Percentiles rank a stretch among this genome's conserved stretches.
phyloP scores from a whole-genome alignment of 1,140 invertebrate genomes.

The Hormaphis cornu region DNA sequence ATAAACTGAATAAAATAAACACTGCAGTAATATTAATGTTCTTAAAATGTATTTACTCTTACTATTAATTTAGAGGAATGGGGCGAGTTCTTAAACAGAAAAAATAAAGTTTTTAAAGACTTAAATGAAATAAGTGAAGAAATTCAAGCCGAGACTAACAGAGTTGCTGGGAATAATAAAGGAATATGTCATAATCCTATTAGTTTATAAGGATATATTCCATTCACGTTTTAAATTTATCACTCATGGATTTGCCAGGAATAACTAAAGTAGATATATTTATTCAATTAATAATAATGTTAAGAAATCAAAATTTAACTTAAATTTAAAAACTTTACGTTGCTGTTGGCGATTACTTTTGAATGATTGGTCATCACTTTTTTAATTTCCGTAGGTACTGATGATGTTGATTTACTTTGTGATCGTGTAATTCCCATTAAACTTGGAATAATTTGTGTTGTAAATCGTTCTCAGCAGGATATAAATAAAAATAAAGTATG shows the following conservation, averaged over 20 bases:
- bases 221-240: conserved; percentile 85
- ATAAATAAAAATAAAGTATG: conserved; percentile 82
- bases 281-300: neutral
- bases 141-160: conserved; percentile 88
- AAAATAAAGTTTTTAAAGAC: conserved; percentile 79
- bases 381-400: conserved; percentile 64
- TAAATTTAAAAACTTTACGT: conserved; percentile 45
- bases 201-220: conserved; percentile 93
- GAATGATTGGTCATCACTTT: conserved; percentile 3
- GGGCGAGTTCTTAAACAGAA: conserved; percentile 91
- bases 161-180: conserved; percentile 90
- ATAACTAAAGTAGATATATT: conserved; percentile 77
- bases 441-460: conserved; percentile 94
- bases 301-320: neutral
- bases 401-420: conserved; percentile 96
- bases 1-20: too few relatives aligned
- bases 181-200: conserved; percentile 94
- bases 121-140: conserved; percentile 86
- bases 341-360: conserved; percentile 62
- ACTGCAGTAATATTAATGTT: too few relatives aligned
- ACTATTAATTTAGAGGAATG: conserved; percentile 85
- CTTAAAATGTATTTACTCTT: conserved; percentile 50
- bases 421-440: conserved; percentile 97
- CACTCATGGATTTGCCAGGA: conserved; percentile 94
- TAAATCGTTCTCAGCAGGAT: conserved; percentile 96